Evolutionary conservation across 2,888 invertebrate genomes (phyloP), one percentile per base, ranked within the genome.

Genomic region (Merodon equestris): DNA sequence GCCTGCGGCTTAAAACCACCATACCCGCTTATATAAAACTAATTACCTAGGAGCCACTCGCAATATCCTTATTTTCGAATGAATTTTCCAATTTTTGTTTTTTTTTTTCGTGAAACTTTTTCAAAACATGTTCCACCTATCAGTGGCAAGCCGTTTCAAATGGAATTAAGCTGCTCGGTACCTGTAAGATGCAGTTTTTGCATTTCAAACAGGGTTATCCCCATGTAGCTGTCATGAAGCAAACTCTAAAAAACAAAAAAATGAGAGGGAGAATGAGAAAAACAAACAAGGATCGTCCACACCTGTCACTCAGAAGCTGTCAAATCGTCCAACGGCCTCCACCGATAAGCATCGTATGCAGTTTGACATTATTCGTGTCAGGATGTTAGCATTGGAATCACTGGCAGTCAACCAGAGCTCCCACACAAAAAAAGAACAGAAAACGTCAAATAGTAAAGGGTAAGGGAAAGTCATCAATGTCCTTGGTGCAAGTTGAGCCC

Each of bases 271-370:
- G 7, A 27, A n/a, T n/a, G n/a, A 27, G 27, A 27, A 27, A 4
- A 27, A 27, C 27, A 27, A 27, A 27, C 27, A 27, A 27, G 27
- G 72, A 63, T 66, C 72, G 57, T 66, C 72, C 54, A 53, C 66
- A 66, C 74, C 48, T 79, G 79, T 79, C 79, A 70, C 60, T 79
- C 79, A 74, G 27, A 51, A 64, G 19, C 74, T 74, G 74, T 79
- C 79, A 79, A 74, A 70, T 64, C 64, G 53, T 53, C 67, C 34
- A 67, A 61, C 47, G 61, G 15, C 13, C 9, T 14, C 12, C 44
- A 40, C 15, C 38, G 81, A 81, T 81, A 81, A 75, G 66, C 64
- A 75, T 81, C 81, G 44, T 61, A 53, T 75, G 75, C 75, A 81
- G 64, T 71, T 75, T 57, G 75, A 75, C 70, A 71, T 66, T 67